phyloP scores from a whole-genome alignment of 2,113 vertebrate genomes.

The Phalacrocorax aristotelis region DNA sequence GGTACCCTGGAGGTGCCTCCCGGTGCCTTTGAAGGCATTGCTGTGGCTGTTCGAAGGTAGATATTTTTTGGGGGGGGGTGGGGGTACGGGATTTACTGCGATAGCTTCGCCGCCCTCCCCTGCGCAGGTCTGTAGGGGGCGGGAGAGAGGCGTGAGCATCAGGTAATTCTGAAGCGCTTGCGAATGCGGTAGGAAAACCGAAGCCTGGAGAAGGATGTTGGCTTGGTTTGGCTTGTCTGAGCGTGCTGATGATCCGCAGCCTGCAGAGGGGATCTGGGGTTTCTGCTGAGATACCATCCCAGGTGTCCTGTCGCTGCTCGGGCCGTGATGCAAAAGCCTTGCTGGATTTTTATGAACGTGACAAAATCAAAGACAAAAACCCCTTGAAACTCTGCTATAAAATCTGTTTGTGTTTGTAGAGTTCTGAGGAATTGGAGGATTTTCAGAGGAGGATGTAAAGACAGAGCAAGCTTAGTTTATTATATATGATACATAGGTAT shows the following conservation, averaged over 20 bases:
- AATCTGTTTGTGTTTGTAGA: background rate
- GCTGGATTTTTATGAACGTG: background rate
- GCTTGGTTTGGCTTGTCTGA: background rate
- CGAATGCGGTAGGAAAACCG: background rate
- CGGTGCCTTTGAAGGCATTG: background rate
- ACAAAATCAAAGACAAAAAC: background rate
- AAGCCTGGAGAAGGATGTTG: background rate
- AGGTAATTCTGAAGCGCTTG: background rate
- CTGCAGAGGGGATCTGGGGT: background rate
- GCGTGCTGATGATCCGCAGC: background rate
- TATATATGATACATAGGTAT: too few species aligned
- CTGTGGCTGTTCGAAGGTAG: background rate
- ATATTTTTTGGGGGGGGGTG: background rate
- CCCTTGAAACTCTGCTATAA: background rate
- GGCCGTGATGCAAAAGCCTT: background rate
- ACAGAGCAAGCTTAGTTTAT: background rate
- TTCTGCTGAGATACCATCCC: background rate
- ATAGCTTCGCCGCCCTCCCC: background rate
- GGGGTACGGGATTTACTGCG: background rate
- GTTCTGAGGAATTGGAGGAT: background rate
- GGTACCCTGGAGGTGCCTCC: background rate
- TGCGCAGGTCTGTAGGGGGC: background rate
- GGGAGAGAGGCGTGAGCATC: background rate
- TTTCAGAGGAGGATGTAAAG: background rate
- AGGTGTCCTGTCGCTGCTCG: background rate